These are phyloP conservation scores for Enteromius anoplus DNA, from an alignment of 2,797 vertebrate species.

Conservation along the genomic window DNA sequence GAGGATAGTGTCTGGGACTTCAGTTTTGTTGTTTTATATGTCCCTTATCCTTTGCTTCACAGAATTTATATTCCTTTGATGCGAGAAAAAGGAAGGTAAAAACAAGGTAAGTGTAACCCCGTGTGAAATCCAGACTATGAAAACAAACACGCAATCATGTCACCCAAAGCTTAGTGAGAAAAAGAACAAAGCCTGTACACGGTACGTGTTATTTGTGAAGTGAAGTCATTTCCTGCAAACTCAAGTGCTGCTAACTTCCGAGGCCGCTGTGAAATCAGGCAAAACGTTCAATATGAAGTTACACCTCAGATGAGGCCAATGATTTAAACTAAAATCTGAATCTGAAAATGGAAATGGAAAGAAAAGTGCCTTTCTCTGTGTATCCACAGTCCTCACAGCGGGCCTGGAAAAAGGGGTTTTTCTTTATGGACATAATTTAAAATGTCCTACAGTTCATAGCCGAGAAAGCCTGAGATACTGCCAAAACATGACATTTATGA, in stretches of 20 bases:
- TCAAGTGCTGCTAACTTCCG: conserved; percentile 18
- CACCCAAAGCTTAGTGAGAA: not conserved
- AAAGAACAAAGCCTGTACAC: not conserved
- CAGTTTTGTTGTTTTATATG: conserved; percentile 25
- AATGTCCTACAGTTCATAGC: not conserved
- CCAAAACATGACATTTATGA: conserved; percentile 22
- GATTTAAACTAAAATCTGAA: conserved; percentile 1
- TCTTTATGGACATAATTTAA: conserved; percentile 24
- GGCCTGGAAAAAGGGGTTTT: not conserved
- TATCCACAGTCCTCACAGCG: conserved; percentile 17
- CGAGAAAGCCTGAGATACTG: conserved; percentile 5
- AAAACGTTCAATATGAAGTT: not conserved
- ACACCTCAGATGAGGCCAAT: not conserved
- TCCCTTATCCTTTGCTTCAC: conserved; percentile 8
- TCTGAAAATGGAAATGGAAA: conserved; percentile 11
- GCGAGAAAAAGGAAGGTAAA: not conserved
- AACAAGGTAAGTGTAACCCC: not conserved
- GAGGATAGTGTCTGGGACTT: conserved; percentile 13
- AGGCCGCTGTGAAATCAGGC: conserved; percentile 27
- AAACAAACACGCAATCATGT: not conserved
- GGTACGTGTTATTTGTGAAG: conserved; percentile 30
- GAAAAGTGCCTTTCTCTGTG: not conserved
- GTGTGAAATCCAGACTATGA: conserved; percentile 2
- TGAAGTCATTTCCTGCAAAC: conserved; percentile 57
- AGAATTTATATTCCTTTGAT: conserved; percentile 9